Percentiles rank a stretch among this genome's conserved stretches.
These are phyloP conservation scores for Dromiciops gliroides DNA, from an alignment of 2,113 vertebrate species.

Conservation along the genomic window DNA sequence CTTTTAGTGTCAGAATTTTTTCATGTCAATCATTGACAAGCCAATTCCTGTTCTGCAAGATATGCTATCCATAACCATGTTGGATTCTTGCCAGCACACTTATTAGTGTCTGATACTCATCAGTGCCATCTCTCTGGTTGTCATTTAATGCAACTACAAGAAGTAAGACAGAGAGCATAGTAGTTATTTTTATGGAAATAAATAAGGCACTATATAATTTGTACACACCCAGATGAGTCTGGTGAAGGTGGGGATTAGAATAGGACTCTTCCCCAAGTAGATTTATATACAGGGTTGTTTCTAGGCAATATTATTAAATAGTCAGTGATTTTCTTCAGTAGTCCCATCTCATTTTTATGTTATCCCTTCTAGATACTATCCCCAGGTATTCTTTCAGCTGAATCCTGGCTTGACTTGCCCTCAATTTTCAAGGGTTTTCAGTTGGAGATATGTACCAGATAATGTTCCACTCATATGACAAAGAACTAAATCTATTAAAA, in stretches of 20 bases:
- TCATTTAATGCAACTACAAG: constrained; percentile 30
- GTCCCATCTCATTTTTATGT: not conserved
- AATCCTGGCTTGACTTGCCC: not conserved
- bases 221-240: not conserved
- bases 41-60: not conserved
- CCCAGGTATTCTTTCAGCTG: not conserved
- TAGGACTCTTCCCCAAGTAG: not conserved
- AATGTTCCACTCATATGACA: not conserved
- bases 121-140: not conserved
- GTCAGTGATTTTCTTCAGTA: not conserved
- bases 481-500: not conserved
- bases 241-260: not conserved
- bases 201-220: not conserved
- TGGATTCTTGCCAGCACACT: not conserved
- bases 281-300: not conserved
- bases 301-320: constrained; percentile 13
- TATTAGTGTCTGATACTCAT: constrained; percentile 21
- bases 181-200: not conserved
- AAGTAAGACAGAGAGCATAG: rapidly evolving
- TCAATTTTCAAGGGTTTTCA: not conserved
- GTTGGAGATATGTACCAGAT: not conserved
- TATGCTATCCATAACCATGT: not conserved
- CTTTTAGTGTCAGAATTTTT: constrained; percentile 38
- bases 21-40: not conserved
- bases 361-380: not conserved